These are phyloP conservation scores for Menura novaehollandiae DNA, from an alignment of 2,113 vertebrate genomes.

Conservation along the genomic window DNA sequence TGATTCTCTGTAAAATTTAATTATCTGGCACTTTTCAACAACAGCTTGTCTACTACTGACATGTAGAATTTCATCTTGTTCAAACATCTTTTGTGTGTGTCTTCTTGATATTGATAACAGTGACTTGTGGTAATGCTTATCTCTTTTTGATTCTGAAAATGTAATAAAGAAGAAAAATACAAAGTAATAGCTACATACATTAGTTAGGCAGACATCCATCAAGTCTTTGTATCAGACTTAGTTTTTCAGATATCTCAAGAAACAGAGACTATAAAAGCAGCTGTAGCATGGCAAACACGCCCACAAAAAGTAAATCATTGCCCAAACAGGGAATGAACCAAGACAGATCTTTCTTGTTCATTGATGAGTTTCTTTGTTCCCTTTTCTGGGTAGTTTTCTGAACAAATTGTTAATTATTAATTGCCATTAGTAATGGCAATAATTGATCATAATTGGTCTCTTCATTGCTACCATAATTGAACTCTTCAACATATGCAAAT, in stretches of 20 bases:
- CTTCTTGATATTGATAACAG: constrained; percentile 72
- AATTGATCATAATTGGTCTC: neutral
- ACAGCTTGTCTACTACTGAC: constrained; percentile 57
- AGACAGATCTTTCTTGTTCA: neutral
- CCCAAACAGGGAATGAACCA: neutral
- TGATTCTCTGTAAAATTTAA: constrained; percentile 67
- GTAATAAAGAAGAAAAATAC: constrained; percentile 70
- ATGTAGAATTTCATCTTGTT: constrained; percentile 73
- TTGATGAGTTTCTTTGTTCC: constrained; percentile 7
- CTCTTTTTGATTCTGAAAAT: constrained; percentile 69
- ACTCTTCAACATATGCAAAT: neutral
- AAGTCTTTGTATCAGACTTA: constrained; percentile 23
- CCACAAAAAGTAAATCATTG: constrained; percentile 1
- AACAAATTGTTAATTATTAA: neutral
- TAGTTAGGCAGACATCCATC: constrained; percentile 53
- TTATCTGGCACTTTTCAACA: constrained; percentile 70
- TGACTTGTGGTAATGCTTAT: constrained; percentile 65
- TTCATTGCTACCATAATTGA: neutral
- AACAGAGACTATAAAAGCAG: neutral
- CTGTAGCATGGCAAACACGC: neutral
- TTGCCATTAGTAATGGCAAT: neutral
- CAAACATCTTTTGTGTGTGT: constrained; percentile 58
- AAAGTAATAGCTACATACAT: constrained; percentile 56
- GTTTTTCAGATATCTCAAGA: constrained; percentile 1
- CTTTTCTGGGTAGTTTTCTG: constrained; percentile 13